Percentiles rank a stretch among this genome's conserved stretches.
These are phyloP conservation scores for Lagria hirta DNA, from an alignment of 2,888 invertebrate genomes.

Conservation along the genomic window DNA sequence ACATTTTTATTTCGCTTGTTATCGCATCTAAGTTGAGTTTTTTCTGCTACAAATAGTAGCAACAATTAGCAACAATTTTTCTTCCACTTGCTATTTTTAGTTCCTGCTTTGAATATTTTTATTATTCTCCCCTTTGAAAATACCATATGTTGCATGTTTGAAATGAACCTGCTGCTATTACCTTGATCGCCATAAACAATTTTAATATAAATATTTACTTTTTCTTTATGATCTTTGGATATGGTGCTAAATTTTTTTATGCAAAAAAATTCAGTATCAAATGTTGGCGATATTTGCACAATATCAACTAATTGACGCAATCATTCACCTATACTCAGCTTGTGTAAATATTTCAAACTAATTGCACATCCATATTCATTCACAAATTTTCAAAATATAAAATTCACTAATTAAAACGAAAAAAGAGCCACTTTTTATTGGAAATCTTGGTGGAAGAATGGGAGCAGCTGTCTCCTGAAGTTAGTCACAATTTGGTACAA, in stretches of 20 bases:
- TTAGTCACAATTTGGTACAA: too few relatives aligned
- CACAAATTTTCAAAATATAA: too few relatives aligned
- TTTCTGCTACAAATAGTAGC: conserved; percentile 2
- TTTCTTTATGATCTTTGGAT: conserved; percentile 27
- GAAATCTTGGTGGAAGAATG: too few relatives aligned
- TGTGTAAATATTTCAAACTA: too few relatives aligned
- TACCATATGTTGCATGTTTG: conserved; percentile 21
- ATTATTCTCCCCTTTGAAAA: conserved; percentile 8
- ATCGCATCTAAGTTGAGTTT: too few relatives aligned
- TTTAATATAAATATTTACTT: conserved; percentile 29
- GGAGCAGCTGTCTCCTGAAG: too few relatives aligned
- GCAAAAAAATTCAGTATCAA: conserved; percentile 18
- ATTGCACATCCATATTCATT: too few relatives aligned
- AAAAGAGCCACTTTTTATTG: too few relatives aligned
- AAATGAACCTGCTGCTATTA: conserved; percentile 17
- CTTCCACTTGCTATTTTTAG: conserved; percentile 18
- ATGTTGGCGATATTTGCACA: conserved; percentile 8
- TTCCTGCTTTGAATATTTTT: conserved; percentile 11
- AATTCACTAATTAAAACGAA: too few relatives aligned
- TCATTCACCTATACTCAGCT: too few relatives aligned
- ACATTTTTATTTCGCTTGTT: too few relatives aligned
- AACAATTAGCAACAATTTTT: conserved; percentile 22
- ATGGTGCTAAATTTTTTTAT: conserved; percentile 29
- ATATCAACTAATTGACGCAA: conserved; percentile 16
- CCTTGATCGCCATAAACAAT: conserved; percentile 30